phyloP scores from a whole-genome alignment of 2,797 vertebrate species.

The Hoplostethus atlanticus region DNA sequence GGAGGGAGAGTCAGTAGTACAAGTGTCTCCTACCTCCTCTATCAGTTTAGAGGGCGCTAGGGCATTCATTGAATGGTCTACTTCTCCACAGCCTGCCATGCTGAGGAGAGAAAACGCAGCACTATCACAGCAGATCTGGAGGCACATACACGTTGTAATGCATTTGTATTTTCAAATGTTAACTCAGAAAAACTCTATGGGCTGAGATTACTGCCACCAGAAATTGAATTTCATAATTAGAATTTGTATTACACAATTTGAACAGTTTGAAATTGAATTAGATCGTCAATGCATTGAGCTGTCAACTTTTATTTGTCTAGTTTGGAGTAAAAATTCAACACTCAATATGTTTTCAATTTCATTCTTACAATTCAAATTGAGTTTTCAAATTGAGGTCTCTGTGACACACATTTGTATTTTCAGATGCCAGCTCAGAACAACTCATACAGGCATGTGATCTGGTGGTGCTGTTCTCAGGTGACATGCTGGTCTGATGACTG shows the following conservation, averaged over 20 bases:
- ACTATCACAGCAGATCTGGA: not conserved
- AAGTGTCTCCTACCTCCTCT: conserved; percentile 60
- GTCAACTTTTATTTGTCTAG: too few species aligned
- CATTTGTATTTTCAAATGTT: not conserved
- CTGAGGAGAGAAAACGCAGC: conserved; percentile 71
- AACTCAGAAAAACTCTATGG: not conserved
- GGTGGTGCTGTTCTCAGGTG: not conserved
- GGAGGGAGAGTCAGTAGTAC: conserved; percentile 75
- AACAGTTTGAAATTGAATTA: too few species aligned
- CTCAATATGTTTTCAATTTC: too few species aligned
- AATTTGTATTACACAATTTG: too few species aligned
- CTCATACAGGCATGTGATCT: not conserved
- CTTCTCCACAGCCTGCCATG: conserved; percentile 94
- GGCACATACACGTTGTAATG: not conserved
- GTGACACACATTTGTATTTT: not conserved
- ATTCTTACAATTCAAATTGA: too few species aligned
- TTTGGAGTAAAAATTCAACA: too few species aligned
- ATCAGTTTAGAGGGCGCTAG: conserved; percentile 88
- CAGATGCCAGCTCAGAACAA: not conserved
- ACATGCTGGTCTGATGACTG: conserved; percentile 21
- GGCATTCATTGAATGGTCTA: conserved; percentile 89
- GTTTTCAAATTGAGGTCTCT: not conserved
- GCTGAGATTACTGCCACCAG: too few species aligned
- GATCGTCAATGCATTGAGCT: too few species aligned
- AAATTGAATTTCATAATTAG: too few species aligned